Percentiles rank a stretch among this genome's conserved stretches.
Conservation (phyloP, 2,888 invertebrate genomes). For the Troides helena region DNA sequence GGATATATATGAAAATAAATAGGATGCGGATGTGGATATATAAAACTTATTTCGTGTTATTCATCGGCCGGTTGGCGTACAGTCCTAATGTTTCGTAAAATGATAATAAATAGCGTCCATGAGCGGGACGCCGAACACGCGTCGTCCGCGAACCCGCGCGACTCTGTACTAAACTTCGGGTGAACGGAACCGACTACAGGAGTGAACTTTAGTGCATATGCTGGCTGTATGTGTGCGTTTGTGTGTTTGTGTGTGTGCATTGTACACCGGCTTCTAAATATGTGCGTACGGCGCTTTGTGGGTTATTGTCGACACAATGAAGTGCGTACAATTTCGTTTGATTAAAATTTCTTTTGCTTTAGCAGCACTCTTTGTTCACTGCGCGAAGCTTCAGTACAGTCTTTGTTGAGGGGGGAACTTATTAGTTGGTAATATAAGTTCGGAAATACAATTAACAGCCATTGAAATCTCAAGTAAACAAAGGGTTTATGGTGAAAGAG, state of each 20-base stretch:
- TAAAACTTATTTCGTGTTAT: constrained; percentile 33
- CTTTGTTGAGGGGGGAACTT: constrained; percentile 58
- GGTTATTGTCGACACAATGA: constrained; percentile 65
- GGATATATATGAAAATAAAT: not conserved
- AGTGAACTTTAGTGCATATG: constrained; percentile 59
- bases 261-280: constrained; percentile 42
- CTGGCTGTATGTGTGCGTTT: constrained; percentile 43
- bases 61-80: constrained; percentile 44
- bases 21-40: not conserved
- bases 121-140: constrained; percentile 55
- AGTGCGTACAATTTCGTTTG: constrained; percentile 62
- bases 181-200: constrained; percentile 46
- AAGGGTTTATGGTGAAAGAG: constrained; percentile 31
- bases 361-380: constrained; percentile 54
- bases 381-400: constrained; percentile 47
- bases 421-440: constrained; percentile 50
- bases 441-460: constrained; percentile 39
- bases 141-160: constrained; percentile 69
- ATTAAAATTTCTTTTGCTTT: constrained; percentile 61
- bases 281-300: constrained; percentile 56
- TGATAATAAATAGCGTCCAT: constrained; percentile 56
- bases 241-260: constrained; percentile 42
- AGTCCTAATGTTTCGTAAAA: constrained; percentile 59
- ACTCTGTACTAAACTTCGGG: constrained; percentile 56
- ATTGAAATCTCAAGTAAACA: constrained; percentile 31